Evolutionary conservation across 1,140 invertebrate genomes (phyloP), one percentile per base, ranked within the genome.

Genomic region (Bicyclus anynana): DNA sequence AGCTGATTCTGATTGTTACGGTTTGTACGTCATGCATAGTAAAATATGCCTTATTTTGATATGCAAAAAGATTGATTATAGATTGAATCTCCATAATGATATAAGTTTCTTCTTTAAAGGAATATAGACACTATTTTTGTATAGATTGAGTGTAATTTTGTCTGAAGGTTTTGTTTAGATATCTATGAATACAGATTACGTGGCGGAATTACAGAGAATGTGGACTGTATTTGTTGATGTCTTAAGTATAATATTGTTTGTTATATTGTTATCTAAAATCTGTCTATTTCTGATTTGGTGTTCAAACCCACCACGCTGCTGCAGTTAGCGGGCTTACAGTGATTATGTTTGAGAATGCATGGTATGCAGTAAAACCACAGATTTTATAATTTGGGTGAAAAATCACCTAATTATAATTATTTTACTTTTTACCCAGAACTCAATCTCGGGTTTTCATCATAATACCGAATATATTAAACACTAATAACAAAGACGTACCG

Each of bases 1-100:
- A 58, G 55, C 55, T 58, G 55, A 58, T 58, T 58, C 29, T 33
- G 29, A 33, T 33, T 40, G 48, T 52, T 33, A 21, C 37, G 52
- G 49, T 38, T 58, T 38, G 49, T 10, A 5, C 5, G 12, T 0
- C 2, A 5, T 51, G 6, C 18, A 21, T 27, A 13, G 16, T 21
- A 46, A 46, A 51, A 10, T 44, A 6, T 16, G n/a, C 48, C 38
- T 46, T 57, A 42, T 37, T 12, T 0, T n/a, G 10, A 23, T 4
- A 33, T 33, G 29, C 10, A 33, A 33, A 12, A 33, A 33, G 9
- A 33, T 33, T 33, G 29, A 33, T 12, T 33, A 33, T 33, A 33
- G 29, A 33, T 33, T 33, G 29, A 12, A 10, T 10, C 10, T 12
- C 29, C 3, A 1, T n/a, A n/a, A 23, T 23, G n/a, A 33, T 33